Evolutionary conservation across 2,797 vertebrate genomes (phyloP), one percentile per base, ranked within the genome.

Genomic region (Paguma larvata): DNA sequence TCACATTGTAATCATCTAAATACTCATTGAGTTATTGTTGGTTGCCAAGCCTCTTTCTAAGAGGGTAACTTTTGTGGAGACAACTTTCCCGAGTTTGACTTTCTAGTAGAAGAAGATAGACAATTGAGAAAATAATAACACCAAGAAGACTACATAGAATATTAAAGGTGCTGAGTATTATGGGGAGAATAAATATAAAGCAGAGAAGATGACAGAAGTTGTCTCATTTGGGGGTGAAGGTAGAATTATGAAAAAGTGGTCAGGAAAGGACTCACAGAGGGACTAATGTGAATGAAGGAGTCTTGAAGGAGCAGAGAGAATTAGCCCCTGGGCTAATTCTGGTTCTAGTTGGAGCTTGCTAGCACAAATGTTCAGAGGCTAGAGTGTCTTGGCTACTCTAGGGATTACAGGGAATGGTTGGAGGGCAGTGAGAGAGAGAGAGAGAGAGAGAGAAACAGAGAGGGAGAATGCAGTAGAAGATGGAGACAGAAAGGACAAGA

Each of bases 1-100:
- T 88, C 15, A 79, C 27, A 41, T 72, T 73, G 15, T 84, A 83
- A 77, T 38, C 13, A 68, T 34, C 34, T 88, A 32, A 94, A 84
- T 79, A 34, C 65, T 72, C 5, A 21, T 10, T 90, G 11, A 7
- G 34, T 38, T 23, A 0, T 25, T 97, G 68, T 72, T 59, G 59
- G 23, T 7, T 46, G 18, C 10, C 18, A 65, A 32, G 4, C 1
- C 21, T 56, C 84, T 90, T 79, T 79, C 30, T 34, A 14, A 7
- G 6, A 75, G 44, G 44, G 30, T 46, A 48, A 75, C 27, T 75
- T 46, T 48, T 44, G 27, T 32, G 15, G 80, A 19, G 18, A 73
- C 41, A 78, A 72, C 15, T 51, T 82, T 88, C 65, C 27, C 2
- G 23, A n/a, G 8, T 53, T 5, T 87, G 75, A 4, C 11, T 44